These are phyloP conservation scores for Heliconius charithonia DNA, from an alignment of 2,888 invertebrate species.

Conservation along the genomic window DNA sequence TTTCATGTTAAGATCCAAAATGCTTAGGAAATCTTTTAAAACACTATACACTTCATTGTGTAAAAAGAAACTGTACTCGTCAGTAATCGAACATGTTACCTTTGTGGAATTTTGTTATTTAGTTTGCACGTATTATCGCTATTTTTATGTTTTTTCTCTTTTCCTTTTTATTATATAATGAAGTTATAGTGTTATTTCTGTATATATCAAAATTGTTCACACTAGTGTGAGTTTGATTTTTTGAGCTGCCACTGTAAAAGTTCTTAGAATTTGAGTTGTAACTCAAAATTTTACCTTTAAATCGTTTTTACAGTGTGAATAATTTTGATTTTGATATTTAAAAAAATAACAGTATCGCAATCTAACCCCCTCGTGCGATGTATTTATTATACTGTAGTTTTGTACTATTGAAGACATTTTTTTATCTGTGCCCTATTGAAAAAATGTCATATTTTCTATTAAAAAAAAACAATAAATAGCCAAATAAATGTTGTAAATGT, in stretches of 20 bases:
- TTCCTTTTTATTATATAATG: conserved; percentile 13
- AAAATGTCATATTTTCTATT: conserved; percentile 26
- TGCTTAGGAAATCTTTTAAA: conserved; percentile 28
- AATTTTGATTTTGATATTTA: conserved; percentile 2
- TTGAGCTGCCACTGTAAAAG: not conserved
- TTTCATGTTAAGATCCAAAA: conserved; percentile 37
- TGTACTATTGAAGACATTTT: conserved; percentile 10
- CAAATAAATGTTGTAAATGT: conserved; percentile 31
- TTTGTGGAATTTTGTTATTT: not conserved
- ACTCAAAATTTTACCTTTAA: not conserved
- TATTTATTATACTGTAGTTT: conserved; percentile 37
- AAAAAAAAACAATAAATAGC: conserved; percentile 24
- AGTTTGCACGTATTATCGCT: not conserved
- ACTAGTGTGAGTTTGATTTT: conserved; percentile 4
- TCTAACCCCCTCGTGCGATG: conserved; percentile 11
- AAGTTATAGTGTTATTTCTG: not conserved
- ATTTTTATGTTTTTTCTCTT: not conserved
- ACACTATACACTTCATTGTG: conserved; percentile 22
- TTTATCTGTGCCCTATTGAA: conserved; percentile 14
- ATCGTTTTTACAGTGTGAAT: conserved; percentile 1
- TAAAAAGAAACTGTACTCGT: conserved; percentile 5
- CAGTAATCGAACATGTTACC: conserved; percentile 16
- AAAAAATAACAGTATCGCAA: not conserved
- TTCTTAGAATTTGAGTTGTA: not conserved
- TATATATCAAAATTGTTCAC: conserved; percentile 16